Conservation (phyloP, 2,113 vertebrate genomes). For the Campylomormyrus tamandua region DNA sequence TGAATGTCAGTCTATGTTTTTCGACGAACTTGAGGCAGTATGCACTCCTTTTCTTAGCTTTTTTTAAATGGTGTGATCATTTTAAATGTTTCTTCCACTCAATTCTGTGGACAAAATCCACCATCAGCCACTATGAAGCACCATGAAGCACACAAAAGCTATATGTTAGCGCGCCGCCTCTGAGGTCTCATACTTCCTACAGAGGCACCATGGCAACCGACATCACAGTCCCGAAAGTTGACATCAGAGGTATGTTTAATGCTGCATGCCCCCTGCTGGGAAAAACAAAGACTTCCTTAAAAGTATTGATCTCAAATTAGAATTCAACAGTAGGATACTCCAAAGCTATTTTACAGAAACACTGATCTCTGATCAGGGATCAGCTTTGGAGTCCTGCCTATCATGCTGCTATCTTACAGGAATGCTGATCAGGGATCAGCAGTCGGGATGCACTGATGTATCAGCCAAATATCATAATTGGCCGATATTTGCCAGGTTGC, state of each 20-base stretch:
- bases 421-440: not conserved
- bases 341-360: not conserved
- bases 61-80: not conserved
- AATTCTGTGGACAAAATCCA: not conserved
- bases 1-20: not conserved
- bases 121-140: not conserved
- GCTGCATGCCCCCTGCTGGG: not conserved
- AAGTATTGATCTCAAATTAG: not conserved
- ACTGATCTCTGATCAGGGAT: not conserved
- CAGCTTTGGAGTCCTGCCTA: not conserved
- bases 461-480: no score
- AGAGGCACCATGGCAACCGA: slow-evolving; percentile 20
- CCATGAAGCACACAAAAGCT: not conserved
- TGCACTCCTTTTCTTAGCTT: not conserved
- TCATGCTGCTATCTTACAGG: not conserved
- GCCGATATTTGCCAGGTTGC: no score
- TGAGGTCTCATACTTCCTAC: not conserved
- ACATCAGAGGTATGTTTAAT: slow-evolving; percentile 14
- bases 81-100: not conserved
- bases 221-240: slow-evolving; percentile 9
- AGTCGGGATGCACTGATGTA: not conserved
- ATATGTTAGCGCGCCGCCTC: not conserved
- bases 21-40: not conserved
- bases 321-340: not conserved
- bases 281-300: not conserved